Percentiles rank a stretch among this genome's conserved stretches.
These are phyloP conservation scores for Cephalopterus ornatus DNA, from an alignment of 2,113 vertebrate species.

Conservation along the genomic window DNA sequence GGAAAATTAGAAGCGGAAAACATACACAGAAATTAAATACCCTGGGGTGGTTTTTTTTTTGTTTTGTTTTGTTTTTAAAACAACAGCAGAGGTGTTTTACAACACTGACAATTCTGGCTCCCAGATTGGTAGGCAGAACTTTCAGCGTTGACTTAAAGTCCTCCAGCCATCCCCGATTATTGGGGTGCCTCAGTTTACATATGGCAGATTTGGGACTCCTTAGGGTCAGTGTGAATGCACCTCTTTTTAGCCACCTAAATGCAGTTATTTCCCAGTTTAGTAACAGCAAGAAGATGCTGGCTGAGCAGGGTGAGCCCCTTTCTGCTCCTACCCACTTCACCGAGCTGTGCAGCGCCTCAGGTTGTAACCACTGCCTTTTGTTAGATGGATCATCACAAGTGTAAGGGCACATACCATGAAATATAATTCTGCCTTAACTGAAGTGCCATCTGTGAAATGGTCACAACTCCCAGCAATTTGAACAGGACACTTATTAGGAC, in stretches of 20 bases:
- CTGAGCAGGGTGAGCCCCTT: background rate
- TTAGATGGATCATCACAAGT: background rate
- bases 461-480: background rate
- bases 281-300: background rate
- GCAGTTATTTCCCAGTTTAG: background rate
- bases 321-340: background rate
- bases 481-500: background rate
- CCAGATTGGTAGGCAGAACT: background rate
- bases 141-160: background rate
- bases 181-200: background rate
- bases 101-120: background rate
- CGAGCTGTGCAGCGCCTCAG: background rate
- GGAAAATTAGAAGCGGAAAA: background rate
- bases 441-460: background rate
- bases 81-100: background rate
- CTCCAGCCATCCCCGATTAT: background rate
- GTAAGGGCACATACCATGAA: background rate
- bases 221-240: background rate
- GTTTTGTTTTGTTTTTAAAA: background rate
- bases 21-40: background rate
- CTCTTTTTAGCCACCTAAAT: background rate
- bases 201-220: background rate
- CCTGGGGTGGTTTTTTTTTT: too few relatives aligned
- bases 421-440: background rate
- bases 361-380: background rate